Percentiles rank a stretch among this genome's conserved stretches.
Evolutionary conservation across 1,140 invertebrate genomes (phyloP).

Genomic region (Lepidurus couesii): DNA sequence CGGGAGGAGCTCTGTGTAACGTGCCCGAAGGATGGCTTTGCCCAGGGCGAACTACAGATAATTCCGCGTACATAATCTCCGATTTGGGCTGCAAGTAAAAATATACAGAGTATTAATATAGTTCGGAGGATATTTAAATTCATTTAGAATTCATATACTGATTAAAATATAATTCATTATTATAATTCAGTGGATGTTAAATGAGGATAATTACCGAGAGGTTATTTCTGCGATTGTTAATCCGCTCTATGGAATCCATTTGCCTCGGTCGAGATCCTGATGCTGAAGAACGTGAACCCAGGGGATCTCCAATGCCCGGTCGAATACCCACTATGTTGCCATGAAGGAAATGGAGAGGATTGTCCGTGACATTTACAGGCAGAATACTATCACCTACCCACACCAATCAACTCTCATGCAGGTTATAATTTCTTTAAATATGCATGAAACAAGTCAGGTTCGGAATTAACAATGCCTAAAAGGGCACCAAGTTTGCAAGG

Average conservation of each 20-base stretch:
- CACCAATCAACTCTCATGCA: constrained; percentile 17
- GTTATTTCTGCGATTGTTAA: constrained; percentile 5
- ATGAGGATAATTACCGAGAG: background rate
- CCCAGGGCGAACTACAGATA: constrained; percentile 6
- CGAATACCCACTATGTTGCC: constrained; percentile 18
- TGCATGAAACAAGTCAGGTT: background rate
- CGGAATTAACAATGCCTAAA: background rate
- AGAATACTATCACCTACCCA: constrained; percentile 22
- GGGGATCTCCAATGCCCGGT: background rate
- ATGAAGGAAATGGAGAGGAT: constrained; percentile 22
- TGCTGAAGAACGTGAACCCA: background rate
- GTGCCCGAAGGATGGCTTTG: background rate
- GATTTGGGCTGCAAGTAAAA: background rate
- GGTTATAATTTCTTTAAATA: background rate
- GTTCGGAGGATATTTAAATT: background rate
- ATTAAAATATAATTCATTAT: background rate
- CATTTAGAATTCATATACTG: background rate
- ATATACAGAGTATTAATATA: background rate
- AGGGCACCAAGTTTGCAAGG: too few species aligned
- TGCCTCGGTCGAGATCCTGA: background rate
- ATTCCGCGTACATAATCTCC: constrained; percentile 9
- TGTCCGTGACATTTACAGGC: constrained; percentile 9
- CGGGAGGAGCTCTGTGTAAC: constrained; percentile 34
- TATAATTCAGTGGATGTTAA: background rate
- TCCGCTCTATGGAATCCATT: background rate